Evolutionary conservation across 2,797 vertebrate genomes (phyloP).

Genomic region (Cossypha heuglini): DNA sequence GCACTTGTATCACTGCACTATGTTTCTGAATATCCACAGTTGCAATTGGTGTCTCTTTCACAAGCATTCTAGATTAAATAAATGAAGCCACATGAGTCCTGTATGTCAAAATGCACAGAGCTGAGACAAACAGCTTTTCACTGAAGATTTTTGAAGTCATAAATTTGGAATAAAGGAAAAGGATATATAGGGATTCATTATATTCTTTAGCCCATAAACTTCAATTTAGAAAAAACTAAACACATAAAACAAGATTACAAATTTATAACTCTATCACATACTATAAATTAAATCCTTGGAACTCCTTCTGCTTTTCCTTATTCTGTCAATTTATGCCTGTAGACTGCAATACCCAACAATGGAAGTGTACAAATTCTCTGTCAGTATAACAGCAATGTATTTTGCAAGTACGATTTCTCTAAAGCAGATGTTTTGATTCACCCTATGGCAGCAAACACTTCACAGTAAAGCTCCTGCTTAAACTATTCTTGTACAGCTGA

Average conservation of each 20-base stretch:
- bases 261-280: constrained; percentile 8
- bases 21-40: background rate
- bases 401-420: background rate
- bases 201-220: background rate
- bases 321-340: background rate
- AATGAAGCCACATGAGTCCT: constrained; percentile 8
- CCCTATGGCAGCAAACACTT: background rate
- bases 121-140: constrained; percentile 29
- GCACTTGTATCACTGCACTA: background rate
- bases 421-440: background rate
- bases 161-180: constrained; percentile 25
- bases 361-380: background rate
- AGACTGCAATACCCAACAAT: background rate
- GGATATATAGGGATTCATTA: background rate
- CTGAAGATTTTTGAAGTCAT: background rate
- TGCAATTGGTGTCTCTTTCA: background rate
- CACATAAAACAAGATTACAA: constrained; percentile 14
- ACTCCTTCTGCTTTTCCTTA: background rate
- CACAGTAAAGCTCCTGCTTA: background rate
- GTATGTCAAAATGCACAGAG: background rate
- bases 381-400: background rate
- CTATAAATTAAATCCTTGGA: background rate
- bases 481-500: background rate
- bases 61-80: constrained; percentile 9
- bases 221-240: constrained; percentile 38